These are phyloP conservation scores for Neuroscelio doddi DNA, from an alignment of 2,888 invertebrate genomes.

Conservation along the genomic window DNA sequence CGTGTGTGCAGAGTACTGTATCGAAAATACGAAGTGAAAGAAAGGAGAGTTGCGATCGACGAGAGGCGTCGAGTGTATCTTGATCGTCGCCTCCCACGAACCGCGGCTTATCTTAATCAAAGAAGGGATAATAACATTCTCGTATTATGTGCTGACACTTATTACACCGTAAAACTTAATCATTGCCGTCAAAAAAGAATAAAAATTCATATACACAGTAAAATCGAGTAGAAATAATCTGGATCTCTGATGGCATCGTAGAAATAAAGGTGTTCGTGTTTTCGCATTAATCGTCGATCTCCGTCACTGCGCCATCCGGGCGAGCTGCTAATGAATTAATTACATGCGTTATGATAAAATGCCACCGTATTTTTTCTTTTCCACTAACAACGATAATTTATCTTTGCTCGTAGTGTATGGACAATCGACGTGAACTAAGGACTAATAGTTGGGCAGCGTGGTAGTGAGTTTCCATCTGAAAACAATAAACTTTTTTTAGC, in stretches of 20 bases:
- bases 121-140: conserved; percentile 61
- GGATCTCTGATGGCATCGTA: conserved; percentile 46
- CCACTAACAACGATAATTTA: conserved; percentile 68
- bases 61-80: conserved; percentile 36
- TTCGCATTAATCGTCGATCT: conserved; percentile 39
- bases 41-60: conserved; percentile 24
- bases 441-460: conserved; percentile 71
- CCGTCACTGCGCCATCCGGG: conserved; percentile 49
- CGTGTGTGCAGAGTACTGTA: conserved; percentile 48
- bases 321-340: conserved; percentile 63
- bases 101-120: conserved; percentile 66
- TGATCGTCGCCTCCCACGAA: conserved; percentile 64
- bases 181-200: conserved; percentile 60
- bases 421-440: conserved; percentile 71
- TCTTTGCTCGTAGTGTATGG: conserved; percentile 64
- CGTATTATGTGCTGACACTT: conserved; percentile 69
- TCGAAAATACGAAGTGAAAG: conserved; percentile 41
- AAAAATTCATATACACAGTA: conserved; percentile 68
- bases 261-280: conserved; percentile 41
- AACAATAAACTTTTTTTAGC: conserved; percentile 6
- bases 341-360: conserved; percentile 58
- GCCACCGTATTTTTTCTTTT: conserved; percentile 50
- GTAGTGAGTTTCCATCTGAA: conserved; percentile 67
- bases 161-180: conserved; percentile 68
- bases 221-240: conserved; percentile 63